Percentiles rank a stretch among this genome's conserved stretches.
Conservation (phyloP, 2,888 invertebrate species). For the Xestia rhomboidea region DNA sequence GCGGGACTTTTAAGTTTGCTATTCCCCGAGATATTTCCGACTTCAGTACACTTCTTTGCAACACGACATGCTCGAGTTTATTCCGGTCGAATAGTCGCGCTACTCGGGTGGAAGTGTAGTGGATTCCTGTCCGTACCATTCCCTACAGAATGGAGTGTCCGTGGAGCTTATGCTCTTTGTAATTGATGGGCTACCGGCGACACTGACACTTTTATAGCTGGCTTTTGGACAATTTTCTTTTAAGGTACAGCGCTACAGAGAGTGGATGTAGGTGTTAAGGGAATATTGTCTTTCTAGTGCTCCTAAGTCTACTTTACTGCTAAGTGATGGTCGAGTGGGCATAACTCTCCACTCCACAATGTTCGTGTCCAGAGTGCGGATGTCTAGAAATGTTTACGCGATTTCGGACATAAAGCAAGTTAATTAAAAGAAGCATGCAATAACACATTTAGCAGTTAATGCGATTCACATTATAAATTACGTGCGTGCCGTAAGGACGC, state of each 20-base stretch:
- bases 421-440: constrained; percentile 47
- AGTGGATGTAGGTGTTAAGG: constrained; percentile 48
- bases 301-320: constrained; percentile 35
- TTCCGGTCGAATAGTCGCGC: constrained; percentile 53
- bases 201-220: constrained; percentile 66
- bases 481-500: constrained; percentile 46
- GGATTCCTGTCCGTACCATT: constrained; percentile 62
- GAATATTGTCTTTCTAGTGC: constrained; percentile 42
- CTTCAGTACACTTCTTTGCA: constrained; percentile 50
- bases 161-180: constrained; percentile 65
- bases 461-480: constrained; percentile 46
- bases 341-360: constrained; percentile 19
- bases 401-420: constrained; percentile 16
- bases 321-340: constrained; percentile 34
- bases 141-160: constrained; percentile 64
- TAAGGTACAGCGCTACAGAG: constrained; percentile 44
- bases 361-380: not conserved
- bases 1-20: constrained; percentile 53
- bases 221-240: constrained; percentile 61
- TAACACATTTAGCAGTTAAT: constrained; percentile 38
- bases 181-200: constrained; percentile 64
- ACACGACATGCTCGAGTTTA: constrained; percentile 54
- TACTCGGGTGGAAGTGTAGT: constrained; percentile 57
- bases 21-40: constrained; percentile 53
- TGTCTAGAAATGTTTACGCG: constrained; percentile 1